Conservation (phyloP, 2,113 vertebrate species). For the Calidris pugnax region DNA sequence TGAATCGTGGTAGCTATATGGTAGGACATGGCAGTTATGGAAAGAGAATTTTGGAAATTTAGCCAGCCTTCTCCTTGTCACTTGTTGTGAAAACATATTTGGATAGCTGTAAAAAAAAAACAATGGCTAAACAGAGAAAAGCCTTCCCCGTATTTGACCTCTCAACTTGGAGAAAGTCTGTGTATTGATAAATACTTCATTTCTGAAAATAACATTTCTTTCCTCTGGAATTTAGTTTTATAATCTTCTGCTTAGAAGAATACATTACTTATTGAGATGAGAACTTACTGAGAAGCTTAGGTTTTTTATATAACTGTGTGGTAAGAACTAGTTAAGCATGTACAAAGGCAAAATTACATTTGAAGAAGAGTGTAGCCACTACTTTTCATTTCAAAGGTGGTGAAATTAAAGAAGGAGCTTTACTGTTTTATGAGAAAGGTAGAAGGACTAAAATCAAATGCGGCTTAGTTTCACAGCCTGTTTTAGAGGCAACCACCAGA, state of each 20-base stretch:
- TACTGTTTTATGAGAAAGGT: neutral
- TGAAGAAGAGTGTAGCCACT: neutral
- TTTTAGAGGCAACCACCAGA: neutral
- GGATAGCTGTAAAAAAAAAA: neutral
- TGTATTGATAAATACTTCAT: neutral
- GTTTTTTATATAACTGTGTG: neutral
- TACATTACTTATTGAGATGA: neutral
- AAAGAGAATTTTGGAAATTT: neutral
- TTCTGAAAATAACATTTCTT: neutral
- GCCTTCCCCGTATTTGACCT: neutral
- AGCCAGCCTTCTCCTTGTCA: neutral
- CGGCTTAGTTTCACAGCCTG: neutral
- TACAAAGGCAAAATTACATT: neutral
- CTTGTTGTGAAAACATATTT: conserved; percentile 6
- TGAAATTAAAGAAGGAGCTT: neutral
- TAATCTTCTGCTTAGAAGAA: neutral
- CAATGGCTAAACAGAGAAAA: neutral
- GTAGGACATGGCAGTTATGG: neutral
- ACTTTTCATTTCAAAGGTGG: neutral
- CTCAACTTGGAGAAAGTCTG: neutral
- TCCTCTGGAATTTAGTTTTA: neutral
- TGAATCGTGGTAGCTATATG: conserved; percentile 32
- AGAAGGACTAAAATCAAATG: neutral
- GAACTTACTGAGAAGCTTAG: neutral
- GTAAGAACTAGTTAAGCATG: neutral